phyloP scores from a whole-genome alignment of 2,797 vertebrate genomes.

The Gephyroberyx darwinii region DNA sequence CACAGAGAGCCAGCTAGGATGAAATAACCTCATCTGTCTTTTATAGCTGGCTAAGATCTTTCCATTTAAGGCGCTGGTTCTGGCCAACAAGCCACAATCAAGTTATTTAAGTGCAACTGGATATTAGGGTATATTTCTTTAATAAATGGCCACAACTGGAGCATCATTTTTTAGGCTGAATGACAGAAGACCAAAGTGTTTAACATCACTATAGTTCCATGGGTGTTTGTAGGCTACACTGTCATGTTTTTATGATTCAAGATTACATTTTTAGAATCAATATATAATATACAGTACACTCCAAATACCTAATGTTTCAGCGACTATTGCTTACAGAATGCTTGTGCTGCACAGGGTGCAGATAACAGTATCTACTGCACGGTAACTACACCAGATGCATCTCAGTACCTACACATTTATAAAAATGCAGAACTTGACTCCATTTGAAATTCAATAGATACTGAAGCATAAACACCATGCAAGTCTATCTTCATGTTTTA shows the following conservation, averaged over 20 bases:
- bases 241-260: no score
- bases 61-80: neutral
- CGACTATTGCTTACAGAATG: neutral
- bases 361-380: neutral
- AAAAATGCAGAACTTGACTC: neutral
- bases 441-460: neutral
- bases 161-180: neutral
- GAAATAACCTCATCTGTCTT: neutral
- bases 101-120: slow-evolving; percentile 6
- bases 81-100: neutral
- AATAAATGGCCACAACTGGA: neutral
- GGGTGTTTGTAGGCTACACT: no score
- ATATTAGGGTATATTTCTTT: slow-evolving; percentile 16
- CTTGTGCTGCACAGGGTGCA: no score
- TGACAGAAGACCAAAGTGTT: slow-evolving; percentile 7
- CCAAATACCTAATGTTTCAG: no score
- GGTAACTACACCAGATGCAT: neutral
- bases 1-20: neutral
- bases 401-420: neutral
- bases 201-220: neutral
- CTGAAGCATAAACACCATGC: slow-evolving; percentile 15
- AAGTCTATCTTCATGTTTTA: slow-evolving; percentile 1
- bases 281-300: no score
- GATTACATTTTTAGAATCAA: no score
- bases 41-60: neutral